phyloP scores from a whole-genome alignment of 1,140 invertebrate genomes.

The Lasaia peninsularis region DNA sequence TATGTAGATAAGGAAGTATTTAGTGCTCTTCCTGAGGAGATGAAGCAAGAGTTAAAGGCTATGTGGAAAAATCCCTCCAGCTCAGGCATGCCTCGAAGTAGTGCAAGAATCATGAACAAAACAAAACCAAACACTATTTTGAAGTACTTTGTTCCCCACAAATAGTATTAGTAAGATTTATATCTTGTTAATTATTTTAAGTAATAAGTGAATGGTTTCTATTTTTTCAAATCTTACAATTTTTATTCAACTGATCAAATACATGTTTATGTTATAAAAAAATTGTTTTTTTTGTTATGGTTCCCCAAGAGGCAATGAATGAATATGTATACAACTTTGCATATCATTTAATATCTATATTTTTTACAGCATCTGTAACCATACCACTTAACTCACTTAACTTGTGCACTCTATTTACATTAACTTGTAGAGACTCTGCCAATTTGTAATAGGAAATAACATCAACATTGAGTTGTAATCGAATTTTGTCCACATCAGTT shows the following conservation, averaged over 20 bases:
- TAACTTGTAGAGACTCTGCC: conserved; percentile 39
- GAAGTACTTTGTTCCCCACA: conserved; percentile 82
- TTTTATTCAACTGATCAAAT: conserved; percentile 75
- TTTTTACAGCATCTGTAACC: conserved; percentile 70
- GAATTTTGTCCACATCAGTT: conserved; percentile 95
- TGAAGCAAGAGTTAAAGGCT: conserved; percentile 80
- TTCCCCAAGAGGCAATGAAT: conserved; percentile 36
- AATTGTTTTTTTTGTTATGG: conserved; percentile 31
- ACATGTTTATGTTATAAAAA: conserved; percentile 73
- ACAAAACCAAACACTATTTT: conserved; percentile 76
- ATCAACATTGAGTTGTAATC: conserved; percentile 92
- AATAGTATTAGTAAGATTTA: conserved; percentile 75
- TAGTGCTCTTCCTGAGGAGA: conserved; percentile 78
- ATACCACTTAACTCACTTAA: conserved; percentile 54
- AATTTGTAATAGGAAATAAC: conserved; percentile 80
- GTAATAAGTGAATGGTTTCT: conserved; percentile 76
- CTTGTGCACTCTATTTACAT: conserved; percentile 62
- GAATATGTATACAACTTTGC: conserved; percentile 44
- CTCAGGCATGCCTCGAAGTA: conserved; percentile 64
- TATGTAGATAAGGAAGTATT: conserved; percentile 81
- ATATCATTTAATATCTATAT: conserved; percentile 76
- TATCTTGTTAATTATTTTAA: conserved; percentile 74
- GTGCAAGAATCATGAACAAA: conserved; percentile 66
- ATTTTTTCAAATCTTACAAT: conserved; percentile 77
- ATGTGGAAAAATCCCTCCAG: conserved; percentile 78